A percentile compares a stretch with the other conserved stretches of the same genome.
Conservation (phyloP, 2,888 invertebrate species). For the Sclerodermus sp. region DNA sequence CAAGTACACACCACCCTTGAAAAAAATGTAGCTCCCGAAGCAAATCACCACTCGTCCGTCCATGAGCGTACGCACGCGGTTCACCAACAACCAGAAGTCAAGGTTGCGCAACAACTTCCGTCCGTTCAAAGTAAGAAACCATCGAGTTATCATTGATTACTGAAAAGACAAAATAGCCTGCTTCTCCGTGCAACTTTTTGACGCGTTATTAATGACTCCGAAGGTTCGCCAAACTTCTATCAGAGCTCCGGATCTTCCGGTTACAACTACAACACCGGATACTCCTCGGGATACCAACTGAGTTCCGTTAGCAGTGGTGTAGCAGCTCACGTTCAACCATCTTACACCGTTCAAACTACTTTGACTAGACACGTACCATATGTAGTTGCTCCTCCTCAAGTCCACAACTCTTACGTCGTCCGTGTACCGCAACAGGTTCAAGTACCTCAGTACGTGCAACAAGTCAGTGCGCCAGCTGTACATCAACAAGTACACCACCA, state of each 20-base stretch:
- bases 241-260: slow-evolving; percentile 21
- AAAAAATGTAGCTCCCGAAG: not conserved
- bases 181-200: too few relatives aligned
- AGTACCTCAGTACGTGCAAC: slow-evolving; percentile 49
- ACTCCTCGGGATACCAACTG: slow-evolving; percentile 21
- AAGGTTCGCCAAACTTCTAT: too few relatives aligned
- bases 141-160: too few relatives aligned
- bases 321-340: slow-evolving; percentile 46
- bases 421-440: slow-evolving; percentile 53
- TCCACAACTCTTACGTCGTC: slow-evolving; percentile 32
- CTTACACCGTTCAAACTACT: slow-evolving; percentile 46
- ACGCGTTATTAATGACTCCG: too few relatives aligned
- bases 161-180: too few relatives aligned
- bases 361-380: slow-evolving; percentile 51
- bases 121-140: not conserved
- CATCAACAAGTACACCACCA: slow-evolving; percentile 11
- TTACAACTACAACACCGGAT: slow-evolving; percentile 10
- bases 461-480: not conserved
- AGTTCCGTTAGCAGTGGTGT: slow-evolving; percentile 21
- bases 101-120: not conserved
- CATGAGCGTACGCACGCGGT: slow-evolving; percentile 8
- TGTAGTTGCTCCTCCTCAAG: slow-evolving; percentile 40
- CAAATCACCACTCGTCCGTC: slow-evolving; percentile 5
- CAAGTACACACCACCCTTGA: not conserved
- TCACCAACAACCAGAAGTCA: not conserved